phyloP scores from a whole-genome alignment of 2,113 vertebrate species.

The Rafetus swinhoei region DNA sequence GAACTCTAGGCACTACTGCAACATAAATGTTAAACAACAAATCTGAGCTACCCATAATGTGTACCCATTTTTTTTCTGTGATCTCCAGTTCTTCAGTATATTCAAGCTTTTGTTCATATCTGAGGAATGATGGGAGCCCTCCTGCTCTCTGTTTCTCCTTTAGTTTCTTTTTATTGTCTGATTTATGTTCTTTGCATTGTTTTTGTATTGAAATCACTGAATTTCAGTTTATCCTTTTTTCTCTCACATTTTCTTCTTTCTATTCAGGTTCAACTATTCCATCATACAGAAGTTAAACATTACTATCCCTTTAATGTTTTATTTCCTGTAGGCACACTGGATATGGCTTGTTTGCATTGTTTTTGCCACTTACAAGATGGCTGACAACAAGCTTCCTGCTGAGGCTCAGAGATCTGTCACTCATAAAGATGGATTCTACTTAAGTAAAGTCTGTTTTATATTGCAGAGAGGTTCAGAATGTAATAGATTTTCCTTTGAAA shows the following conservation, averaged over 20 bases:
- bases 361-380: background rate
- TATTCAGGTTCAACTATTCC: background rate
- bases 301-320: background rate
- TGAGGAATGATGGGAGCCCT: background rate
- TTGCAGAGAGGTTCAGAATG: fast-evolving
- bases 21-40: background rate
- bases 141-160: background rate
- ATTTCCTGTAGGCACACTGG: background rate
- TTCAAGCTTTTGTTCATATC: background rate
- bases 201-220: background rate
- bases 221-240: background rate
- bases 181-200: background rate
- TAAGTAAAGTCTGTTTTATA: background rate
- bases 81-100: background rate
- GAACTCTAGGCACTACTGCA: background rate
- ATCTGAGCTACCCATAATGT: background rate
- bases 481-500: background rate
- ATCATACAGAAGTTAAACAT: background rate
- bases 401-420: background rate
- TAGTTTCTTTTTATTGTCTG: background rate
- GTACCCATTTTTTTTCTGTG: background rate
- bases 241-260: background rate
- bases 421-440: background rate
- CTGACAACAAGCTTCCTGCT: background rate
- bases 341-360: background rate